phyloP scores from a whole-genome alignment of 2,888 invertebrate genomes.

The Pycnomerus fuliginosus region DNA sequence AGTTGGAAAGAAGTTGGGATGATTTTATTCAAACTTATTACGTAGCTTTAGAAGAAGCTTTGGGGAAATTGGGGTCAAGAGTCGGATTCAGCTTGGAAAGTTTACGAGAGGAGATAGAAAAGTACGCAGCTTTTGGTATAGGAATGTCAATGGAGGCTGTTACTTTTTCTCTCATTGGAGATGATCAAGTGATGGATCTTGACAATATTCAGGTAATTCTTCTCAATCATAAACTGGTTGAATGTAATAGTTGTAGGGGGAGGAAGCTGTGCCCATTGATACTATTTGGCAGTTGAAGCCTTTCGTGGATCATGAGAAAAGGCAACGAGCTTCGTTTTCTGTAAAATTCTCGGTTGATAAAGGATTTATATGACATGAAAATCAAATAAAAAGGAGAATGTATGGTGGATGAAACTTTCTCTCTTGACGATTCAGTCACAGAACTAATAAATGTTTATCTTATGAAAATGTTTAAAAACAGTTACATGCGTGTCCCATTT shows the following conservation, averaged over 20 bases:
- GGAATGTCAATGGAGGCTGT: slow-evolving; percentile 63
- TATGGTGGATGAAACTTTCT: too few species aligned
- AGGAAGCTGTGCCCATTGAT: slow-evolving; percentile 59
- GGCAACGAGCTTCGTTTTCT: slow-evolving; percentile 63
- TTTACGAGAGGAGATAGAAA: slow-evolving; percentile 59
- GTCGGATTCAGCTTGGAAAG: slow-evolving; percentile 56
- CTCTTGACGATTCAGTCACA: too few species aligned
- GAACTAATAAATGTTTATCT: too few species aligned
- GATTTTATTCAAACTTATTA: slow-evolving; percentile 63
- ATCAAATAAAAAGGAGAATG: too few species aligned
- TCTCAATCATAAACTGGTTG: too few species aligned
- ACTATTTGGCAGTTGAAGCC: slow-evolving; percentile 65
- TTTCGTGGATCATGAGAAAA: slow-evolving; percentile 60
- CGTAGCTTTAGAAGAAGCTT: slow-evolving; percentile 55
- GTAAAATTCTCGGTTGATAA: slow-evolving; percentile 66
- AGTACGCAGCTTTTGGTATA: slow-evolving; percentile 59
- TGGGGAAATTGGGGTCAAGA: slow-evolving; percentile 62
- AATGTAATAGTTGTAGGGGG: slow-evolving; percentile 48
- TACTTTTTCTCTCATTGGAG: slow-evolving; percentile 58
- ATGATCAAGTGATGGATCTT: slow-evolving; percentile 60
- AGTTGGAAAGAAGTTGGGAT: slow-evolving; percentile 61
- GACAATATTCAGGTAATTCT: slow-evolving; percentile 55
- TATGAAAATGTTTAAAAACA: too few species aligned
- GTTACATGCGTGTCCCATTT: too few species aligned
- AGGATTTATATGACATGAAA: too few species aligned